Percentiles rank a stretch among this genome's conserved stretches.
These are phyloP conservation scores for Entomobrya proxima DNA, from an alignment of 2,888 invertebrate genomes.

Conservation along the genomic window DNA sequence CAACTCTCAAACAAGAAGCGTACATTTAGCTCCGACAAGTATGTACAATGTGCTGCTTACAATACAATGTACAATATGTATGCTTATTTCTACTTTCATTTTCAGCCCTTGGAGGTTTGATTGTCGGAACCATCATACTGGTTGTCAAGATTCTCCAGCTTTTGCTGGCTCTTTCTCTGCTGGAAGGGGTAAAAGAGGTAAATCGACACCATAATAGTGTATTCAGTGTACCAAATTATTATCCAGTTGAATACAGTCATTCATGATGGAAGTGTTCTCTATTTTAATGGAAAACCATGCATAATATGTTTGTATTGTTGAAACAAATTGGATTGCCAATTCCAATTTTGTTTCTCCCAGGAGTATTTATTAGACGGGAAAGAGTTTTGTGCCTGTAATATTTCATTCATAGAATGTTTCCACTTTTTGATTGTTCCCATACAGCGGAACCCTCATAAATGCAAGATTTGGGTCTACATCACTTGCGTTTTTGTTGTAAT, in stretches of 20 bases:
- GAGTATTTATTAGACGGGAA: neutral
- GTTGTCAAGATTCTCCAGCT: slow-evolving; percentile 58
- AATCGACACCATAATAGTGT: too few species aligned
- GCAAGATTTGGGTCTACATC: slow-evolving; percentile 55
- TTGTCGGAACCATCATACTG: slow-evolving; percentile 52
- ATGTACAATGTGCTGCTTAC: neutral
- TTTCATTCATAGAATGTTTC: neutral
- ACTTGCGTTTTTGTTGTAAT: slow-evolving; percentile 49
- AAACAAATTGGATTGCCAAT: neutral
- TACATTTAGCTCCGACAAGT: neutral
- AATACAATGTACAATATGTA: neutral
- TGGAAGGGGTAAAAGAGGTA: slow-evolving; percentile 56
- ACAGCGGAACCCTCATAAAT: slow-evolving; percentile 55
- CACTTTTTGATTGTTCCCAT: slow-evolving; percentile 12
- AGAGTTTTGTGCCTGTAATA: neutral
- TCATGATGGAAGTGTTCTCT: too few species aligned
- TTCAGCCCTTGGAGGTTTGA: slow-evolving; percentile 51
- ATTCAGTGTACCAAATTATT: too few species aligned
- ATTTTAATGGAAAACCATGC: too few species aligned
- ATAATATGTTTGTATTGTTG: neutral
- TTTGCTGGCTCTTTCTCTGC: slow-evolving; percentile 45
- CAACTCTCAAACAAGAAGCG: neutral
- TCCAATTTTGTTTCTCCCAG: neutral
- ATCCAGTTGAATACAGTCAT: too few species aligned
- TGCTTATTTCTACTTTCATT: neutral